Evolutionary conservation across 2,797 vertebrate species (phyloP).

Genomic region (Mastacembelus armatus): DNA sequence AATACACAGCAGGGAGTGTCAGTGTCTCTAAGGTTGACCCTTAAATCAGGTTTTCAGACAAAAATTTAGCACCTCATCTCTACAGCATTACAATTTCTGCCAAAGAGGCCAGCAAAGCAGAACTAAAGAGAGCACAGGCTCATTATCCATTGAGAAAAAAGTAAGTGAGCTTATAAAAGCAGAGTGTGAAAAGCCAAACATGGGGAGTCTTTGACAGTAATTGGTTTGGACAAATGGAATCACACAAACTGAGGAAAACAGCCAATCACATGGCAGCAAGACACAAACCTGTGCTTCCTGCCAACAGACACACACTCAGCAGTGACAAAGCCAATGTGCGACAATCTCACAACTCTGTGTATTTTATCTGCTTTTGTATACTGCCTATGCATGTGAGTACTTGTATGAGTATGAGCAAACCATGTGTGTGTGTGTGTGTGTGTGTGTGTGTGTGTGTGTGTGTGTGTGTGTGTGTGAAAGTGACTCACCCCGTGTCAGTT

Average conservation of each 20-base stretch:
- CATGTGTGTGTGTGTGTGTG: slow-evolving; percentile 32
- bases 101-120: slow-evolving; percentile 1
- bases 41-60: slow-evolving; percentile 15
- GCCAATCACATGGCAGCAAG: slow-evolving; percentile 44
- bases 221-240: slow-evolving; percentile 19
- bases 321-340: slow-evolving; percentile 44
- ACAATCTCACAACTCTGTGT: slow-evolving; percentile 46
- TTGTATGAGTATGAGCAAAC: slow-evolving; percentile 21
- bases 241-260: slow-evolving; percentile 15
- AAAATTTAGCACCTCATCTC: slow-evolving; percentile 1
- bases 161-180: slow-evolving; percentile 5
- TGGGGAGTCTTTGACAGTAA: slow-evolving; percentile 31
- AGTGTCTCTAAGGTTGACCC: slow-evolving; percentile 15
- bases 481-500: slow-evolving; percentile 81
- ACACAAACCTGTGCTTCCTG: slow-evolving; percentile 43
- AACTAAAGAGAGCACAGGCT: not conserved
- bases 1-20: slow-evolving; percentile 3
- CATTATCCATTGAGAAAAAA: slow-evolving; percentile 29
- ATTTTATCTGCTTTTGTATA: slow-evolving; percentile 24
- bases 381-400: slow-evolving; percentile 27
- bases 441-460: slow-evolving; percentile 28
- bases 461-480: slow-evolving; percentile 54
- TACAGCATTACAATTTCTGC: slow-evolving; percentile 8
- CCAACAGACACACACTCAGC: slow-evolving; percentile 20
- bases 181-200: slow-evolving; percentile 14